Evolutionary conservation across 2,888 invertebrate genomes (phyloP), one percentile per base, ranked within the genome.

Genomic region (Aquatica leii): DNA sequence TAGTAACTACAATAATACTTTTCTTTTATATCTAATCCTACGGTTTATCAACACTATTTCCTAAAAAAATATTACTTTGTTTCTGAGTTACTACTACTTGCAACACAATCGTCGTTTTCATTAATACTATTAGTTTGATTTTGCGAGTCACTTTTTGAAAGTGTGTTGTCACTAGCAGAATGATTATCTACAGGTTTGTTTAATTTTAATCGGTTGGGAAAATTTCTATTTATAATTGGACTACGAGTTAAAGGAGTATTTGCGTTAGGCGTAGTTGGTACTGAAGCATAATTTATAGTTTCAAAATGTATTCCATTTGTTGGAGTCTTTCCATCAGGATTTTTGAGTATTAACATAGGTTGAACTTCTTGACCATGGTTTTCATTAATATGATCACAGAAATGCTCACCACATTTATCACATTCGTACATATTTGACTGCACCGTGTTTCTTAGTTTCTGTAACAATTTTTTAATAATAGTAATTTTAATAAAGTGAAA

Each of bases 391-490:
- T 88, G 88, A 71, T 92, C 91, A 78, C 93, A 93, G 84, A 94
- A 90, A 76, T 88, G 87, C 69, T 90, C 88, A 14, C 90, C 90
- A 74, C 95, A 92, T 76, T 85, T 84, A 69, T 86, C 86, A 74
- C 90, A 93, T 74, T 91, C 91, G 74, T 90, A 89, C 71, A 93
- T 85, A 66, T 90, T 88, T 4, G 94, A 92, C 69, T 89, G 88
- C 65, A 93, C 85, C 4, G 93, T 88, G 76, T 88, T 87, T 74
- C 86, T 86, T 52, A 94, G 81, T 88, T 92, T 94, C 94, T 94
- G 84, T 59, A 85, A 68, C 61, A 51, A 14, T 12, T 1, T 2
- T 2, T 9, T 18, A 12, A 48, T 14, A 17, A 3, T 9, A 46
- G n/a, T n/a, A n/a, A n/a, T n/a, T n/a, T 9, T n/a, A 11, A 2